Evolutionary conservation across 1,140 invertebrate genomes (phyloP), one percentile per base, ranked within the genome.

Genomic region (Drosophila pallidifrons): DNA sequence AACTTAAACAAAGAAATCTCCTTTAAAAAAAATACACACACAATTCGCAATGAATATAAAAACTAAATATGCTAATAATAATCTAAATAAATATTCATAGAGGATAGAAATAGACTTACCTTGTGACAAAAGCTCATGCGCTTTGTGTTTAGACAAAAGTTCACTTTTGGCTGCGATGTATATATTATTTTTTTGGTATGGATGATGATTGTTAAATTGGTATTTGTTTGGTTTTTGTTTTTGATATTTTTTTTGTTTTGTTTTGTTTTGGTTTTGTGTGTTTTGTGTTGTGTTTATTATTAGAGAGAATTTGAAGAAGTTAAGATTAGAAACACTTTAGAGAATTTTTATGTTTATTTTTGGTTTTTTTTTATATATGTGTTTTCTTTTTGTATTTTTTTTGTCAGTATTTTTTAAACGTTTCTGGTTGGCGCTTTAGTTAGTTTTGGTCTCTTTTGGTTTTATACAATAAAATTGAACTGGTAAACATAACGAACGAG

Each of bases 301-400:
- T 51, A 60, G 30, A 80, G 54, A 85, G 66, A 85, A 85, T 77
- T 78, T 75, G 49, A 79, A 71, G 78, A 71, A 86, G 72, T 82
- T 52, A 47, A 66, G 46, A 68, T 76, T 71, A 87, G 71, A 79
- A 73, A 86, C 82, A 82, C 79, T 86, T 75, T 47, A 64, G 57
- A 25, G 20, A 51, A 63, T 64, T 76, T 25, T 63, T 11, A 64
- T 47, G 45, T 35, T 49, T 61, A 61, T 69, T n/a, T 25, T 25
- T 25, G 20, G 3, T 25, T 25, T 25, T 45, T 47, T 57, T 47
- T 63, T 60, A 28, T 58, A 75, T 59, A 73, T 41, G 10, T 59
- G 16, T 60, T 67, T 49, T 51, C 15, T 51, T 75, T 72, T 70
- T 75, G 49, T 47, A 28, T 35, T 63, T 47, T 30, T 77, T 68